Percentiles rank a stretch among this genome's conserved stretches.
Evolutionary conservation across 1,140 invertebrate species (phyloP).

Genomic region (Eumaeus atala): DNA sequence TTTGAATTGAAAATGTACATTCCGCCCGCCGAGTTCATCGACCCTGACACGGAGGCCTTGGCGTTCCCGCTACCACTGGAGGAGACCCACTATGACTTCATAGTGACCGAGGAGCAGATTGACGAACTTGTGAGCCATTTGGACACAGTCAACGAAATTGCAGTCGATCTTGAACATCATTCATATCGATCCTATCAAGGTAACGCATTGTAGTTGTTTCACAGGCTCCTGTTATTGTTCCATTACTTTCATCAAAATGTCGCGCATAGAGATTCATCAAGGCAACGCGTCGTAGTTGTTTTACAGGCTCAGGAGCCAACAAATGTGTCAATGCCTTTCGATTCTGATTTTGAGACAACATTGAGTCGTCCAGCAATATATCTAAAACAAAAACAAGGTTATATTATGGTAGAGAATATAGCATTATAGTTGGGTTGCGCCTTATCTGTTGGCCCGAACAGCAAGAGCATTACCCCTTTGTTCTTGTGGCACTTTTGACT

Average conservation of each 20-base stretch:
- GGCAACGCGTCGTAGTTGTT: too few relatives aligned
- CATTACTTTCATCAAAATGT: too few relatives aligned
- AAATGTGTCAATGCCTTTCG: constrained; percentile 94
- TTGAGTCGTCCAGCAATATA: constrained; percentile 92
- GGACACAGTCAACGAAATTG: constrained; percentile 75
- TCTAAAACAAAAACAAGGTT: constrained; percentile 77
- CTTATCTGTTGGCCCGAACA: too few relatives aligned
- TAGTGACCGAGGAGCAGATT: constrained; percentile 81
- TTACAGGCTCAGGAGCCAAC: too few relatives aligned
- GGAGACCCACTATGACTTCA: constrained; percentile 79
- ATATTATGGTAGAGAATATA: background rate
- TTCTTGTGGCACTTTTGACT: too few relatives aligned
- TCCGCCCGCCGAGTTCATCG: constrained; percentile 71
- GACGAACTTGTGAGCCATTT: constrained; percentile 80
- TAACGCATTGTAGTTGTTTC: constrained; percentile 16
- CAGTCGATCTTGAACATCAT: constrained; percentile 60
- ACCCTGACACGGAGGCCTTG: constrained; percentile 44
- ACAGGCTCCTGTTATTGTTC: too few relatives aligned
- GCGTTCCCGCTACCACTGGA: constrained; percentile 73
- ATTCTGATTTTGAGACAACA: constrained; percentile 87
- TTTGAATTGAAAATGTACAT: constrained; percentile 86
- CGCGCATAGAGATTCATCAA: too few relatives aligned
- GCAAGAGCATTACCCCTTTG: too few relatives aligned
- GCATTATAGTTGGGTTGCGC: too few relatives aligned
- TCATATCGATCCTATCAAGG: constrained; percentile 62